Evolutionary conservation across 2,888 invertebrate species (phyloP).

Genomic region (Tridacna crocea): DNA sequence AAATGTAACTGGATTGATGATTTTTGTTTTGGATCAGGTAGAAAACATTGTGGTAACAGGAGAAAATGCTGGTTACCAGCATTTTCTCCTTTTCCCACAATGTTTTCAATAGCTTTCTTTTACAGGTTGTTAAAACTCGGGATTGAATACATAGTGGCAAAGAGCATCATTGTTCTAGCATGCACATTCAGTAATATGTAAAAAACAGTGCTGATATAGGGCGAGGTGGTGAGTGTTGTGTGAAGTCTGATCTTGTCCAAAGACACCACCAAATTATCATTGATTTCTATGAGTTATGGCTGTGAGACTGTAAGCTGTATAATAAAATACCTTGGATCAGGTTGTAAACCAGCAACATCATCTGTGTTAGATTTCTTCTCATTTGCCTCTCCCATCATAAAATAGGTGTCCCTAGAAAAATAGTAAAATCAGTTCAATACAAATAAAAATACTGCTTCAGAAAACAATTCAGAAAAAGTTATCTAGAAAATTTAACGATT

Average conservation of each 20-base stretch:
- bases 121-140: too few relatives aligned
- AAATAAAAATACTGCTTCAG: background rate
- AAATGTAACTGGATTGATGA: background rate
- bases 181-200: too few relatives aligned
- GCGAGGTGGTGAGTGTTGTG: too few relatives aligned
- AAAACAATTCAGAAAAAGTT: background rate
- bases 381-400: conserved; percentile 81
- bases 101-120: background rate
- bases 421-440: background rate
- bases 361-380: conserved; percentile 81
- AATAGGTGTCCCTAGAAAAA: conserved; percentile 79
- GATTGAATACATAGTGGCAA: too few relatives aligned
- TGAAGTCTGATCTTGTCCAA: too few relatives aligned
- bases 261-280: too few relatives aligned
- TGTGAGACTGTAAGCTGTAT: background rate
- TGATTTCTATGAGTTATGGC: too few relatives aligned
- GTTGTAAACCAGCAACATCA: conserved; percentile 70
- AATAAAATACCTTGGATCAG: conserved; percentile 78
- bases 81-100: background rate
- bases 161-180: too few relatives aligned
- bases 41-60: background rate
- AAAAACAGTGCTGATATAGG: too few relatives aligned
- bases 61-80: background rate
- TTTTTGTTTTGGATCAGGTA: background rate
- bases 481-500: too few relatives aligned